phyloP scores from a whole-genome alignment of 1,140 invertebrate genomes.

The Rhyacophila brunnea region DNA sequence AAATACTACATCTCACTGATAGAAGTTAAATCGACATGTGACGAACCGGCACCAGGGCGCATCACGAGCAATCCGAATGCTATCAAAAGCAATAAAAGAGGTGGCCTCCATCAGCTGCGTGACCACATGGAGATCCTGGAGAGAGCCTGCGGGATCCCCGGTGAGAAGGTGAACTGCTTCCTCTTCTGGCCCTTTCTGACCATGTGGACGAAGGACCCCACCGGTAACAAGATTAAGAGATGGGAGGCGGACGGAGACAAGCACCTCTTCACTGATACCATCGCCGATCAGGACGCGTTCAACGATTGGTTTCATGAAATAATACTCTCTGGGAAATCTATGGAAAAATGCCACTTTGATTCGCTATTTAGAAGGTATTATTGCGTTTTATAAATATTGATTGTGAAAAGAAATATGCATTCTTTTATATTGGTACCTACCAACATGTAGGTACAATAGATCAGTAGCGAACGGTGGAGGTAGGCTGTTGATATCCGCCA shows the following conservation, averaged over 20 bases:
- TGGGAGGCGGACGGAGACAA: constrained; percentile 39
- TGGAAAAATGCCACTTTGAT: constrained; percentile 30
- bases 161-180: constrained; percentile 36
- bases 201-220: constrained; percentile 39
- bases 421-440: too few relatives aligned
- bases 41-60: constrained; percentile 27
- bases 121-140: constrained; percentile 42
- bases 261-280: constrained; percentile 40
- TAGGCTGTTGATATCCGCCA: too few relatives aligned
- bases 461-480: too few relatives aligned
- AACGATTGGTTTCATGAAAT: constrained; percentile 39
- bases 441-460: too few relatives aligned
- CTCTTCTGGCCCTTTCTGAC: constrained; percentile 43
- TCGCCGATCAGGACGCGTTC: constrained; percentile 37
- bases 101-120: constrained; percentile 43
- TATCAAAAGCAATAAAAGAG: constrained; percentile 45
- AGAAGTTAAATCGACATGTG: constrained; percentile 45
- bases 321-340: constrained; percentile 30
- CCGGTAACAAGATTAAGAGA: constrained; percentile 34
- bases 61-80: constrained; percentile 38
- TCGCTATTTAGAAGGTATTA: constrained; percentile 29
- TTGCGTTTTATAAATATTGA: background rate
- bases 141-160: constrained; percentile 18
- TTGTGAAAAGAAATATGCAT: too few relatives aligned
- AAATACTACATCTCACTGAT: constrained; percentile 37